Evolutionary conservation across 2,888 invertebrate species (phyloP).

Genomic region (Nudaria mundana): DNA sequence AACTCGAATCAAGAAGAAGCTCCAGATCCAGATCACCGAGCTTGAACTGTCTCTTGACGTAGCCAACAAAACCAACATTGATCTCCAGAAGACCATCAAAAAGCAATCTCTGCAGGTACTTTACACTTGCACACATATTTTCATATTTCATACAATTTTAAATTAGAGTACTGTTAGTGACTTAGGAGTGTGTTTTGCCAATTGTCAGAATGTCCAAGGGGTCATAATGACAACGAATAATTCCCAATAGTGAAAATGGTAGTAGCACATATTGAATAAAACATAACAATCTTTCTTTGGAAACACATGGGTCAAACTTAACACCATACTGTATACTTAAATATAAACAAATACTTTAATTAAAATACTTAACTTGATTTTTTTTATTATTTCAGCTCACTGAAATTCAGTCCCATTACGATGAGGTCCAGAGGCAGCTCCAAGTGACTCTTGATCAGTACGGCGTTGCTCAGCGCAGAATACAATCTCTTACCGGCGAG

Average conservation of each 20-base stretch:
- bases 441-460: conserved; percentile 97
- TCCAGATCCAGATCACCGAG: conserved; percentile 98
- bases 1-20: conserved; percentile 98
- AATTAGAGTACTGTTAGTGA: too few species aligned
- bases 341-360: neutral
- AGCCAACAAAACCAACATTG: conserved; percentile 98
- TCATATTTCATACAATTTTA: too few species aligned
- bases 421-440: conserved; percentile 97
- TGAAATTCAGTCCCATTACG: conserved; percentile 97
- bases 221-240: too few species aligned
- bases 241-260: neutral
- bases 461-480: conserved; percentile 93
- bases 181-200: too few species aligned
- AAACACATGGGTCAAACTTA: too few species aligned
- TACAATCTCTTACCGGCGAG: conserved; percentile 95
- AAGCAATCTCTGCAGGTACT: conserved; percentile 95
- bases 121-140: too few species aligned
- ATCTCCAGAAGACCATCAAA: conserved; percentile 98
- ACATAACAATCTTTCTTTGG: too few species aligned
- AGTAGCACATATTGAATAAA: too few species aligned
- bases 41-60: conserved; percentile 98
- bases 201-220: too few species aligned
- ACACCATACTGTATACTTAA: too few species aligned
- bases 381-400: conserved; percentile 77
- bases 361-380: neutral